A percentile compares a stretch with the other conserved stretches of the same genome.
phyloP scores from a whole-genome alignment of 2,888 invertebrate species.

The Callosobruchus maculatus region DNA sequence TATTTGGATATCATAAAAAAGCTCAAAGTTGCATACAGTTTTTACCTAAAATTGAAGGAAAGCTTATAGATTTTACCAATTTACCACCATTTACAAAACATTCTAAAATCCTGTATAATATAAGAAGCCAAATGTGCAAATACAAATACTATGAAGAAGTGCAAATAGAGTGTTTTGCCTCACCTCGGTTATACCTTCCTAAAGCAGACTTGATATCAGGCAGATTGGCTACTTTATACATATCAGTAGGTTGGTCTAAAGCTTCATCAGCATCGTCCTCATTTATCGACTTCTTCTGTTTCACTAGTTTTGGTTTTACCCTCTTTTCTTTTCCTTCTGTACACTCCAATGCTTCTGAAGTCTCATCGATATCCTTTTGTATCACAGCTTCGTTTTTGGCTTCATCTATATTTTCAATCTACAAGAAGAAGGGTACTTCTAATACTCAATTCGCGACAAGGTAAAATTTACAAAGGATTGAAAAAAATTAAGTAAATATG shows the following conservation, averaged over 20 bases:
- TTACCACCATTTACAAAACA: too few relatives aligned
- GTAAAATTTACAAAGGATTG: too few relatives aligned
- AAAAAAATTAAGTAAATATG: too few relatives aligned
- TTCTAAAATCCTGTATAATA: too few relatives aligned
- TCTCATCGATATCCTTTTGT: background rate
- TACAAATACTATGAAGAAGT: too few relatives aligned
- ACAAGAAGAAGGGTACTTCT: background rate
- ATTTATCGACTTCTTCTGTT: slow-evolving; percentile 82
- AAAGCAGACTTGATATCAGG: slow-evolving; percentile 7
- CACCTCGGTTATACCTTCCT: slow-evolving; percentile 5
- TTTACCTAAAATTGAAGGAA: too few relatives aligned
- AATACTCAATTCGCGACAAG: too few relatives aligned
- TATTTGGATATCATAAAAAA: too few relatives aligned
- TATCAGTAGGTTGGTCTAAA: slow-evolving; percentile 65
- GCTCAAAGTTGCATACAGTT: too few relatives aligned
- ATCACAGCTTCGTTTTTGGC: background rate
- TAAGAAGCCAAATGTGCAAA: too few relatives aligned
- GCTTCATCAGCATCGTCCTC: slow-evolving; percentile 68
- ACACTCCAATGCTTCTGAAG: background rate
- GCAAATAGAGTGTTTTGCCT: too few relatives aligned
- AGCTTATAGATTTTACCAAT: too few relatives aligned
- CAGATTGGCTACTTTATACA: slow-evolving; percentile 52
- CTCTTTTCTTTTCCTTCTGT: slow-evolving; percentile 18
- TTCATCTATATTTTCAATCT: background rate
- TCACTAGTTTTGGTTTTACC: slow-evolving; percentile 69